Base-by-base conservation (phyloP, 2,888 invertebrate genomes). In the Torymus texanus region DNA sequence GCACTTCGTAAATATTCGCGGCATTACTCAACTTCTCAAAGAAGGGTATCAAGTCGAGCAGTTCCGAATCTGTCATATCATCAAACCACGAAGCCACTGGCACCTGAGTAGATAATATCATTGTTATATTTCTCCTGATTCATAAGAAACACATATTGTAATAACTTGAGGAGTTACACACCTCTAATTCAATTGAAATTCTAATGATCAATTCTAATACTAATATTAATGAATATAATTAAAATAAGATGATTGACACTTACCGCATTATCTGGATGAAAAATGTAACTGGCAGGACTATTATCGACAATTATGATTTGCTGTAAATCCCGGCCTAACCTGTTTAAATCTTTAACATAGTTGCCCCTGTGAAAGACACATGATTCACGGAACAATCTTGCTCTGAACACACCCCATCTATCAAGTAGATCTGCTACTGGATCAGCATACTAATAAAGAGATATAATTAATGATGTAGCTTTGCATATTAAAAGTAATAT, bases 41-140 rank as follows among this genome's bases (percentile, higher is more conserved):
- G 91, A 98, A 97, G 86, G 99, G 99, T 91, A 99, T 96, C 90
- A 99, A 93, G 92, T 99, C 98, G 89, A 97, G 93, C 84, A 99
- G 94, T 92, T 99, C 99, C 82, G 97, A 96, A 92, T 99, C 99
- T 88, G 95, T 95, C 94, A 97, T 97, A 92, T 99, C 99, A 92
- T 99, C 99, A 92, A 99, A 99, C 99, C 99, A 99, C 84, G 98
- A 98, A 90, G 97, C 97, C 85, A 99, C 98, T 89, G 99, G 98
- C 91, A 99, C 98, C 96, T 96, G 91, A 8, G 41, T 41, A 41
- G 41, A 8, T 8, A 41, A 41, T 41, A 13, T 29, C 13, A 73
- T 58, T 29, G 41, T 63, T 29, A 41, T 14, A n/a, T 41, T 41
- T 59, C 3, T 59, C n/a, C n/a, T 1, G 8, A 59, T 10, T 59